phyloP scores from a whole-genome alignment of 2,113 vertebrate genomes.

The Eulacestoma nigropectus region DNA sequence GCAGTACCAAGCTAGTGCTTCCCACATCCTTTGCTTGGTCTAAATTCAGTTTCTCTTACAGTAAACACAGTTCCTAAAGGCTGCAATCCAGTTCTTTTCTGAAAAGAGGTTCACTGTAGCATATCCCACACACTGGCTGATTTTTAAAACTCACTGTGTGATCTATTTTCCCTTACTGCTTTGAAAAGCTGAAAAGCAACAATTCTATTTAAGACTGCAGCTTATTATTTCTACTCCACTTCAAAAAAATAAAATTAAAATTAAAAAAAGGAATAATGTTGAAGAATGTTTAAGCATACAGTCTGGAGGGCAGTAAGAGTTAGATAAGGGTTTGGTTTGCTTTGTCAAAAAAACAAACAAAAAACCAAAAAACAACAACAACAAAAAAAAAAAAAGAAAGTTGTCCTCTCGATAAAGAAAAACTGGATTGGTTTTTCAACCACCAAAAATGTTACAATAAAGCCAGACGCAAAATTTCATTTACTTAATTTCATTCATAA shows the following conservation, averaged over 20 bases:
- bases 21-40: constrained; percentile 56
- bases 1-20: constrained; percentile 23
- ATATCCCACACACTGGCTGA: constrained; percentile 37
- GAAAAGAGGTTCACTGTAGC: constrained; percentile 25
- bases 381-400: background rate
- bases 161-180: constrained; percentile 27
- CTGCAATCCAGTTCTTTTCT: constrained; percentile 48
- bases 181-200: constrained; percentile 28
- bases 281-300: background rate
- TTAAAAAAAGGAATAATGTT: background rate
- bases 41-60: constrained; percentile 56
- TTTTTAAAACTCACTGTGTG: background rate
- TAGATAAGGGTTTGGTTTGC: background rate
- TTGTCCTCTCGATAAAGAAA: background rate
- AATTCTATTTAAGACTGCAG: constrained; percentile 38
- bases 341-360: no score
- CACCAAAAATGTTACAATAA: background rate
- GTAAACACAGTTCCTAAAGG: constrained; percentile 50
- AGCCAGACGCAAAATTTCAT: background rate
- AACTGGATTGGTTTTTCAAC: background rate
- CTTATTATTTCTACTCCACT: constrained; percentile 37
- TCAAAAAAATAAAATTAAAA: background rate
- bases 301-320: background rate
- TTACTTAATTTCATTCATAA: background rate
- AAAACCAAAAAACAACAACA: no score